Percentiles rank a stretch among this genome's conserved stretches.
Evolutionary conservation across 2,797 vertebrate species (phyloP).

Genomic region (Rhincodon typus): DNA sequence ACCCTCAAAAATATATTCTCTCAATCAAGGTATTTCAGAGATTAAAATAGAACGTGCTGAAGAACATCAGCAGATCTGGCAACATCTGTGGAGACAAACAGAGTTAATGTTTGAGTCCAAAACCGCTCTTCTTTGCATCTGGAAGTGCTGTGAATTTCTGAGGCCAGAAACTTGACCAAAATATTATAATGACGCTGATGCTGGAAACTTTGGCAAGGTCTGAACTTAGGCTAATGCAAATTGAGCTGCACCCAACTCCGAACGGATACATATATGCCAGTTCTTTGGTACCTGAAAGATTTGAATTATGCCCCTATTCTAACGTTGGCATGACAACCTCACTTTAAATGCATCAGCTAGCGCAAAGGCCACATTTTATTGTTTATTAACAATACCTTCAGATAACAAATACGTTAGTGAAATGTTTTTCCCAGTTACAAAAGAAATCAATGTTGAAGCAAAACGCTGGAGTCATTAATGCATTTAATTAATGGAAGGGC

Average conservation of each 20-base stretch:
- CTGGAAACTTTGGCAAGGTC: neutral
- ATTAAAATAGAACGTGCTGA: too few species aligned
- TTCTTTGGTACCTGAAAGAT: neutral
- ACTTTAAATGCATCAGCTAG: neutral
- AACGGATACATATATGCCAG: neutral
- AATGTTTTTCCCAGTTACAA: neutral
- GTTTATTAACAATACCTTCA: neutral
- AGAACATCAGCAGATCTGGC: too few species aligned
- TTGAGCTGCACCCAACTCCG: neutral
- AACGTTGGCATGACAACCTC: neutral
- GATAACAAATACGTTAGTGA: neutral
- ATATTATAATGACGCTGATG: neutral
- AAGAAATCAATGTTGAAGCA: neutral
- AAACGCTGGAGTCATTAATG: too few species aligned
- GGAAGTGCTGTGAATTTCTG: neutral
- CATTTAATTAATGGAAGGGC: neutral
- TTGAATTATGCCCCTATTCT: neutral
- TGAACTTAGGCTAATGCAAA: neutral
- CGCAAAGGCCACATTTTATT: neutral
- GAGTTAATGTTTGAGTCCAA: too few species aligned
- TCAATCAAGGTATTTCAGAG: neutral
- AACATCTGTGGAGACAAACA: too few species aligned
- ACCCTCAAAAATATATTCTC: neutral
- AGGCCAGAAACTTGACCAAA: neutral
- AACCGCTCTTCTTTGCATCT: too few species aligned